Evolutionary conservation across 1,140 invertebrate genomes (phyloP).

Genomic region (Cryptotermes secundus): DNA sequence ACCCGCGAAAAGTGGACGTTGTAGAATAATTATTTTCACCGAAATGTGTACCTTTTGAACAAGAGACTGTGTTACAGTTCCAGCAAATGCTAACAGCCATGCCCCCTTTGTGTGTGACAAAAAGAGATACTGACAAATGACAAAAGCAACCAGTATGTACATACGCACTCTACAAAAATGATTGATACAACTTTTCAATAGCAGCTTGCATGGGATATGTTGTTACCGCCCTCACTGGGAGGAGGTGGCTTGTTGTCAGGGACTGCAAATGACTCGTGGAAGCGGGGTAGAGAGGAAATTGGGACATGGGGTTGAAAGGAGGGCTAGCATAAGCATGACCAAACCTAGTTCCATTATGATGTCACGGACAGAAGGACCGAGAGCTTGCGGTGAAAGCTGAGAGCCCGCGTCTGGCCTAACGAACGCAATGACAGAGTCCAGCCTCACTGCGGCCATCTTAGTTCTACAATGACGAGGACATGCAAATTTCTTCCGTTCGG

Average conservation of each 20-base stretch:
- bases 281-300: neutral
- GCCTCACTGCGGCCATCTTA: neutral
- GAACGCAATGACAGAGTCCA: neutral
- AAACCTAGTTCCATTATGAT: no score
- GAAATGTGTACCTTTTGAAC: no score
- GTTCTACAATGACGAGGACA: no score
- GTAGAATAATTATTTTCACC: no score
- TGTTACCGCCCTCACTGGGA: neutral
- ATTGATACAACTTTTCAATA: neutral
- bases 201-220: neutral
- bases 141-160: neutral
- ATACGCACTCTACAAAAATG: neutral
- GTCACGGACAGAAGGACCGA: no score
- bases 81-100: neutral
- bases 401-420: neutral
- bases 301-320: neutral
- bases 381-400: neutral
- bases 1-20: no score
- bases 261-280: neutral
- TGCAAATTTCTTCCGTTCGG: no score
- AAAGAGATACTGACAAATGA: no score
- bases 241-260: neutral
- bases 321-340: neutral
- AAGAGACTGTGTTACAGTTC: neutral
- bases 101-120: neutral